Evolutionary conservation across 2,797 vertebrate genomes (phyloP).

Genomic region (Hoplostethus atlanticus): DNA sequence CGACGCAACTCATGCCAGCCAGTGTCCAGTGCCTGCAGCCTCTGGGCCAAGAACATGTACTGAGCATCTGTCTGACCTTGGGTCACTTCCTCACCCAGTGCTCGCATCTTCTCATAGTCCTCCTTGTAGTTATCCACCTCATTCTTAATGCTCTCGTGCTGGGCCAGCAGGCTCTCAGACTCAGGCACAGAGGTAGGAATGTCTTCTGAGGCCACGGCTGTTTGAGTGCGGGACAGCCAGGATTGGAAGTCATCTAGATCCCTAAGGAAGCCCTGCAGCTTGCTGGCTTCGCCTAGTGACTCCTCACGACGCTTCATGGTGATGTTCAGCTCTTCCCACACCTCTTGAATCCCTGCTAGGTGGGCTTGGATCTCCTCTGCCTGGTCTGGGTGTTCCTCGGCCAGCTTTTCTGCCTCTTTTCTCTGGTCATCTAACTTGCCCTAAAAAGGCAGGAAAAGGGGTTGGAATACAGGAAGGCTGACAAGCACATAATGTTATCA

Average conservation of each 20-base stretch:
- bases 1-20: constrained; percentile 94
- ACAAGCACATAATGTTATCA: not conserved
- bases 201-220: constrained; percentile 93
- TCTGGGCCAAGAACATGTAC: constrained; percentile 91
- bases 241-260: constrained; percentile 95
- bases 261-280: constrained; percentile 93
- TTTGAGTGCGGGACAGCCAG: constrained; percentile 94
- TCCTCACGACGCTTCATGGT: constrained; percentile 93
- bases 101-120: constrained; percentile 91
- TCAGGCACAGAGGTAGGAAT: constrained; percentile 90
- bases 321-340: constrained; percentile 91
- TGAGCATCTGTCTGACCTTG: constrained; percentile 93
- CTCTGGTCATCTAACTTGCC: constrained; percentile 90
- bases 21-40: constrained; percentile 92
- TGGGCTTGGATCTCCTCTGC: constrained; percentile 83
- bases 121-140: constrained; percentile 93
- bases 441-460: constrained; percentile 55
- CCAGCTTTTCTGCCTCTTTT: constrained; percentile 87
- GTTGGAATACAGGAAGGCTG: constrained; percentile 5
- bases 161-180: constrained; percentile 89
- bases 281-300: constrained; percentile 92
- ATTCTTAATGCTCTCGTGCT: constrained; percentile 91
- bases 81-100: constrained; percentile 92
- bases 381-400: constrained; percentile 87
- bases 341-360: constrained; percentile 86